Base-by-base conservation (phyloP, 2,113 vertebrate species). In the Ibidorhyncha struthersii region DNA sequence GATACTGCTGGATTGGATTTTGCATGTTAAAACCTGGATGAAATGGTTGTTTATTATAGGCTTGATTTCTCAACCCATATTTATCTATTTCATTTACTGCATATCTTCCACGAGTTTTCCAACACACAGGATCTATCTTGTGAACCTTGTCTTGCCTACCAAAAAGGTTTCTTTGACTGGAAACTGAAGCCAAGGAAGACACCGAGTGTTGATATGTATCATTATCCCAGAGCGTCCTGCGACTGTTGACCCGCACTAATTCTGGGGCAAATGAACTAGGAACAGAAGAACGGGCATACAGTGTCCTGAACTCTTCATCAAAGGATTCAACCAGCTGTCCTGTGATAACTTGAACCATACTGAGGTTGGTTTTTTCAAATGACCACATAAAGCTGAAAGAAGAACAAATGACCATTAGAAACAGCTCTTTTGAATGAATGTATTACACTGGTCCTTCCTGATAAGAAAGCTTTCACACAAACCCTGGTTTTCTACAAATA, bases 291-390 rank as follows among this genome's bases (percentile, higher is more conserved):
- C 99, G 98, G 36, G 99, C 99, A 2, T 99, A 99, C 8, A 99
- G 98, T 2, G 99, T 99, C 87, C 99, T 98, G 93, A 99, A 99
- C 96, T 99, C 99, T 94, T 99, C 99, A 83, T 99, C 99, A 19
- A 99, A 99, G 14, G 98, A 99, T 96, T 99, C 98, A 29, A 99
- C 99, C 65, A 99, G 98, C 50, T 99, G 99, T 72, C 99, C 99
- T 66, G 98, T 99, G 96, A 99, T 99, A 61, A 99, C 97, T 82
- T 99, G 99, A 78, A 99, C 98, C 99, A 99, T 99, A 96, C 99
- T 99, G 96, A 99, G 98, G 93, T 99, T 98, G 81, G 99, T 98
- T 98, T 99, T 99, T 97, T 99, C 99, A 98, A 98, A 99, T 45
- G 99, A 99, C 99, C 99, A 99, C 97, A 99, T 99, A 58, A 99